A percentile compares a stretch with the other conserved stretches of the same genome.
phyloP scores from a whole-genome alignment of 2,797 vertebrate genomes.

The Anguilla obscura region DNA sequence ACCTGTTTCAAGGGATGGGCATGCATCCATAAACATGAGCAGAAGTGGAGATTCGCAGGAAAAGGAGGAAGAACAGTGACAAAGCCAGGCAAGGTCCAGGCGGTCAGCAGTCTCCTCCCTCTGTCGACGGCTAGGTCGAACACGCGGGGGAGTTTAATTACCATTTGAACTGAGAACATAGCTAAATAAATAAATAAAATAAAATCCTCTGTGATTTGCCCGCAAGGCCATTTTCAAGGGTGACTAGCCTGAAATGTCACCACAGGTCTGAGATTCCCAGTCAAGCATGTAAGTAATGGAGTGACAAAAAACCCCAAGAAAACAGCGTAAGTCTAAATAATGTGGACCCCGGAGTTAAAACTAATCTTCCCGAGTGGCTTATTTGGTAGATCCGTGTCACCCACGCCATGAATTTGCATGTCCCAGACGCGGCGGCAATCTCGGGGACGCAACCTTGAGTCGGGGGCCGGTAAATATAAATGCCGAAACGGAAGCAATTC shows the following conservation, averaged over 20 bases:
- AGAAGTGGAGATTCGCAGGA: not conserved
- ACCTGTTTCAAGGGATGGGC: not conserved
- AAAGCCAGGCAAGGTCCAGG: not conserved
- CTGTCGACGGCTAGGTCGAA: not conserved
- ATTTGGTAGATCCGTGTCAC: conserved; percentile 5
- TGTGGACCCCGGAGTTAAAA: not conserved
- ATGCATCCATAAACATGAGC: not conserved
- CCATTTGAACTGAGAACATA: not conserved
- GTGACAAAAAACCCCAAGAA: not conserved
- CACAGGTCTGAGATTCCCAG: not conserved
- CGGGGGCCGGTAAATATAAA: conserved; percentile 1
- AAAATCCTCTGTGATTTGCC: not conserved
- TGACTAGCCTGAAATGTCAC: not conserved
- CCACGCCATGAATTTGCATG: conserved; percentile 12
- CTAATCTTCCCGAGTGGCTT: conserved; percentile 25
- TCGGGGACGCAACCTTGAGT: conserved; percentile 2
- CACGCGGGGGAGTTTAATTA: not conserved
- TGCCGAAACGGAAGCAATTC: conserved; percentile 10
- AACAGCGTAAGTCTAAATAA: not conserved
- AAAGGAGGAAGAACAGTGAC: not conserved
- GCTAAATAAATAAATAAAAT: not conserved
- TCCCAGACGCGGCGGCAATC: not conserved
- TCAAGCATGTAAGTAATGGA: not conserved
- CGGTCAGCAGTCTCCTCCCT: not conserved
- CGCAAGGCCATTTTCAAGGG: conserved; percentile 10